Evolutionary conservation across 2,888 invertebrate species (phyloP).

Genomic region (Monoplex corrugatus): DNA sequence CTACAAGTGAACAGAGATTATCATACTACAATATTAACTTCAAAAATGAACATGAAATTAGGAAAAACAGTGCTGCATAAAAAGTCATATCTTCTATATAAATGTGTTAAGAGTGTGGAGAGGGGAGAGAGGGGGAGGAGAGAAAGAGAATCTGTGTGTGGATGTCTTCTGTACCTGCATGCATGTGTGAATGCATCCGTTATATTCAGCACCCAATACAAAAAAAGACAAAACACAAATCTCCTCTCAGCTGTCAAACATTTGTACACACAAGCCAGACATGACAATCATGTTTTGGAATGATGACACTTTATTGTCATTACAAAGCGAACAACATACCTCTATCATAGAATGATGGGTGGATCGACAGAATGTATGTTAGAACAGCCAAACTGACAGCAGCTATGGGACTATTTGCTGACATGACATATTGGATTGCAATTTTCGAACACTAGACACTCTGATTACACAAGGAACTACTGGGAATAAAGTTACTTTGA

Average conservation of each 20-base stretch:
- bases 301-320: conserved; percentile 45
- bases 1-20: too few species aligned
- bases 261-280: conserved; percentile 9
- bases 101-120: too few species aligned
- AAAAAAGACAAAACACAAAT: too few species aligned
- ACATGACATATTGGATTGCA: background rate
- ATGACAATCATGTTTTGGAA: background rate
- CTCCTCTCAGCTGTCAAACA: too few species aligned
- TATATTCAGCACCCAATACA: too few species aligned
- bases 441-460: background rate
- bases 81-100: too few species aligned
- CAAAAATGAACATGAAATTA: too few species aligned
- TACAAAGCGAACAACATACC: conserved; percentile 37
- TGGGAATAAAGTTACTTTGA: background rate
- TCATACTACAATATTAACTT: too few species aligned
- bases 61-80: too few species aligned
- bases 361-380: background rate
- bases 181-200: background rate
- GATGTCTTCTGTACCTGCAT: background rate
- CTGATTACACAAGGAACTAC: background rate
- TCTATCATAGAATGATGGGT: conserved; percentile 15
- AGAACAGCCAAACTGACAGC: conserved; percentile 9
- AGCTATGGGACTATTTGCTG: background rate
- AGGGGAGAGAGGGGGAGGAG: too few species aligned
- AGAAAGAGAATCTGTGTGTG: background rate